These are phyloP conservation scores for Eupithecia insigniata DNA, from an alignment of 2,888 invertebrate species.

Conservation along the genomic window DNA sequence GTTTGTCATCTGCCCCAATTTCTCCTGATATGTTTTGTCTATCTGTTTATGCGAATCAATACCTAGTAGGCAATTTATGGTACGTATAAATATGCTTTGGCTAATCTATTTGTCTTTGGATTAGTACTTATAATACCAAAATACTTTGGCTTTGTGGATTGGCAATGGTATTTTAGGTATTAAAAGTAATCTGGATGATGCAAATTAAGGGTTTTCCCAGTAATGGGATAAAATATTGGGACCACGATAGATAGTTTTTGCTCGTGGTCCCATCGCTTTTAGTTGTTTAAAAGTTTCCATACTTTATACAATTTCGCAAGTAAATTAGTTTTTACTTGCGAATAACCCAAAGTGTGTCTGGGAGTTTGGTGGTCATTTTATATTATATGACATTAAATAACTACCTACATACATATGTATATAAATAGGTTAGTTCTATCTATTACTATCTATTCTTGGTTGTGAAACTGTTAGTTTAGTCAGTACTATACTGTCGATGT, in stretches of 20 bases:
- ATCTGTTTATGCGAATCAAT: slow-evolving; percentile 4
- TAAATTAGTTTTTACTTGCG: no score
- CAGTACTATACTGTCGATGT: not conserved
- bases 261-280: no score
- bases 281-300: no score
- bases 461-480: not conserved
- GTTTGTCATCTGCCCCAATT: slow-evolving; percentile 26
- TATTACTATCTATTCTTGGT: not conserved
- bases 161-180: not conserved
- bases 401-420: no score
- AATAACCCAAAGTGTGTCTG: no score
- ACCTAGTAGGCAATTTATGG: not conserved
- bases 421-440: not conserved
- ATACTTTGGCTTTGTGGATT: not conserved
- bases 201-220: no score
- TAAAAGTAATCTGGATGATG: not conserved
- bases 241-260: no score
- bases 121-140: not conserved
- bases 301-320: no score
- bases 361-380: no score
- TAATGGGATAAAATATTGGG: no score
- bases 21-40: slow-evolving; percentile 9
- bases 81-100: no score
- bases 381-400: no score
- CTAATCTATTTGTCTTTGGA: not conserved